These are phyloP conservation scores for Callipepla squamata DNA, from an alignment of 2,113 vertebrate species.

Conservation along the genomic window DNA sequence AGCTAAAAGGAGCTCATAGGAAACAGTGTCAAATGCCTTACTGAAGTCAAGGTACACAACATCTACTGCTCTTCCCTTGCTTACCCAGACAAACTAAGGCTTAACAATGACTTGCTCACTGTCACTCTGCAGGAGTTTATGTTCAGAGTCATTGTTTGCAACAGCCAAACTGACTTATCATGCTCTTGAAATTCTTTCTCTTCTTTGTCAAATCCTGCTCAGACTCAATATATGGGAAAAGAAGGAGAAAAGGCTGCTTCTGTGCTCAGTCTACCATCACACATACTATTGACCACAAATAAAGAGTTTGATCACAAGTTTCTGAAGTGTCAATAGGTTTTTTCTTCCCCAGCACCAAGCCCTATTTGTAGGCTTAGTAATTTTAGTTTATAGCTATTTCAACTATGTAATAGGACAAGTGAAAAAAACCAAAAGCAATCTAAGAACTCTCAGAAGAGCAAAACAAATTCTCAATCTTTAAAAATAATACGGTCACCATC, in stretches of 20 bases:
- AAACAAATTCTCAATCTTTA: not conserved
- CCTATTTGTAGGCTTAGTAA: not conserved
- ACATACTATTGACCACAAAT: not conserved
- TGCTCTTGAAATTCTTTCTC: not conserved
- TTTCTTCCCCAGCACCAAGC: not conserved
- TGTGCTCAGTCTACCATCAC: not conserved
- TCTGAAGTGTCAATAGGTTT: rapidly evolving
- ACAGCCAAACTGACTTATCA: not conserved
- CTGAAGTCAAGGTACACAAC: no score
- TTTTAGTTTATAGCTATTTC: not conserved
- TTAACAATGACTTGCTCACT: not conserved
- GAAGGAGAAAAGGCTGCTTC: not conserved
- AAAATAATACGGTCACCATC: not conserved
- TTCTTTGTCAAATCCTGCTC: not conserved
- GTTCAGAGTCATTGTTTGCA: not conserved
- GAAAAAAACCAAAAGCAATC: not conserved
- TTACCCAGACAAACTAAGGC: not conserved
- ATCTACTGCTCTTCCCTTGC: no score
- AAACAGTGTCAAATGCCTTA: no score
- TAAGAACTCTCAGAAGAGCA: not conserved
- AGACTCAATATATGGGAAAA: not conserved
- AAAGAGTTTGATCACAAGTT: not conserved
- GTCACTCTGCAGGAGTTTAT: not conserved
- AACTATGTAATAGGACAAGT: not conserved
- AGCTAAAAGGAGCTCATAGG: no score